Evolutionary conservation across 2,797 vertebrate genomes (phyloP).

Genomic region (Sternarchorhynchus goeldii): DNA sequence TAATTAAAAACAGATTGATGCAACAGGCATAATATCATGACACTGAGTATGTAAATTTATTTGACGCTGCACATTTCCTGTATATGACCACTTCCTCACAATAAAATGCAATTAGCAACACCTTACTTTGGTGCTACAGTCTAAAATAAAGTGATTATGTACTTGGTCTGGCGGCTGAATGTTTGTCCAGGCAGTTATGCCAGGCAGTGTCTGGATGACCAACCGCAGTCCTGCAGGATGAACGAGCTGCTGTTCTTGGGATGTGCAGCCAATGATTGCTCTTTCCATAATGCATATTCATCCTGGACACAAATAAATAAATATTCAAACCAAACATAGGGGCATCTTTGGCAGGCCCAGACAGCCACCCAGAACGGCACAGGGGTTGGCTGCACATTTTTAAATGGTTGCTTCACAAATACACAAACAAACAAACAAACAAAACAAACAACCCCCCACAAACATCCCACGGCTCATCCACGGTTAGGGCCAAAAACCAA

Average conservation of each 20-base stretch:
- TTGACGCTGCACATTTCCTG: not conserved
- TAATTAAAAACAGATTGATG: not conserved
- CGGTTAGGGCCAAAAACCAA: not conserved
- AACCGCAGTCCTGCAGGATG: slow-evolving; percentile 75
- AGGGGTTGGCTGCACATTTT: slow-evolving; percentile 53
- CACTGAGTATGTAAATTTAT: not conserved
- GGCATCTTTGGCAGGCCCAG: slow-evolving; percentile 69
- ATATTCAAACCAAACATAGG: slow-evolving; percentile 71
- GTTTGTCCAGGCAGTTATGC: slow-evolving; percentile 60
- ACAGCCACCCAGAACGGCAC: slow-evolving; percentile 72
- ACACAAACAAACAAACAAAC: slow-evolving; percentile 53
- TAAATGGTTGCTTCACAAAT: slow-evolving; percentile 58
- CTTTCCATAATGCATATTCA: slow-evolving; percentile 76
- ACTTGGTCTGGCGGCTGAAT: slow-evolving; percentile 59
- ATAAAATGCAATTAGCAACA: slow-evolving; percentile 63
- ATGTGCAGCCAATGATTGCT: slow-evolving; percentile 67
- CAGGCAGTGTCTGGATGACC: slow-evolving; percentile 67
- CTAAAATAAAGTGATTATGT: slow-evolving; percentile 55
- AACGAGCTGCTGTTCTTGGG: slow-evolving; percentile 73
- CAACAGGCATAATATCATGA: no score
- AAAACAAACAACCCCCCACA: slow-evolving; percentile 63
- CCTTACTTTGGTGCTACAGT: slow-evolving; percentile 55
- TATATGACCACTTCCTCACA: slow-evolving; percentile 58
- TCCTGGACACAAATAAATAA: slow-evolving; percentile 77
- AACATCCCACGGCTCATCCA: slow-evolving; percentile 29